Evolutionary conservation across 2,888 invertebrate species (phyloP).

Genomic region (Cybosia mesomella): DNA sequence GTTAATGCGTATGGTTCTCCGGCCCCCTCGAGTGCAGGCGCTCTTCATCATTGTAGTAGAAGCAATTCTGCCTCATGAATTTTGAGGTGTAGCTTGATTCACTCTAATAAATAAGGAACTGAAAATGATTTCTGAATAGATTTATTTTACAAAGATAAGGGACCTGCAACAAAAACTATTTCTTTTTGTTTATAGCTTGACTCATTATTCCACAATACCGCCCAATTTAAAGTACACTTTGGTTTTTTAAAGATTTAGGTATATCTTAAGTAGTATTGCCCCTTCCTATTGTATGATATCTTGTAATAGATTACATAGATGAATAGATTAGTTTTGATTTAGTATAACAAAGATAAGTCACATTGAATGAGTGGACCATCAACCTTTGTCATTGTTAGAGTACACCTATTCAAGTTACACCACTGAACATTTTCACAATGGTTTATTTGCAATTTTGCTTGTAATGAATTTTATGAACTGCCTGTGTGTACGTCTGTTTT

Average conservation of each 20-base stretch:
- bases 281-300: background rate
- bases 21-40: background rate
- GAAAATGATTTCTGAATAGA: background rate
- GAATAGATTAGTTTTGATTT: too few species aligned
- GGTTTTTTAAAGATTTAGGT: background rate
- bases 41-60: background rate
- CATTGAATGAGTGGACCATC: background rate
- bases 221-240: background rate
- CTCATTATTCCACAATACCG: background rate
- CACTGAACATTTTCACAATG: background rate
- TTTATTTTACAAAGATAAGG: background rate
- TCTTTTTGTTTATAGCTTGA: constrained; percentile 1
- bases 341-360: background rate
- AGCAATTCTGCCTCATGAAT: too few species aligned
- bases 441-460: background rate
- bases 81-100: too few species aligned
- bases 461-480: background rate
- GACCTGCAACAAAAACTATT: background rate
- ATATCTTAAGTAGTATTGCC: background rate
- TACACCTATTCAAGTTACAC: background rate
- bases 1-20: background rate
- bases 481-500: background rate
- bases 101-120: background rate
- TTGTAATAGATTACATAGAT: background rate
- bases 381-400: background rate